These are phyloP conservation scores for Cecropterus lyciades DNA, from an alignment of 1,140 invertebrate species.

Conservation along the genomic window DNA sequence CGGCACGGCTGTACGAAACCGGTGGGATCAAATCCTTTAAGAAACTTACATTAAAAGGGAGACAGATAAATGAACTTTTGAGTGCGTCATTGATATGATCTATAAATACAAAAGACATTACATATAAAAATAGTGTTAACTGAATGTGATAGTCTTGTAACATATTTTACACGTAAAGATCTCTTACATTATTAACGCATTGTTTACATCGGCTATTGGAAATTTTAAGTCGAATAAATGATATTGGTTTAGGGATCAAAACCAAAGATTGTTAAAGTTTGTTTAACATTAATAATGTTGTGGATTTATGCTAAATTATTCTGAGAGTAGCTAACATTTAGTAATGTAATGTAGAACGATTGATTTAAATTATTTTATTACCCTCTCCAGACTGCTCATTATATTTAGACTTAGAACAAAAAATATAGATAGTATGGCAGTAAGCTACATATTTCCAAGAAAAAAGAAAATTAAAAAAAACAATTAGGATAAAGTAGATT, in stretches of 20 bases:
- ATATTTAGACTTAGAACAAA: constrained; percentile 76
- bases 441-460: constrained; percentile 75
- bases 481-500: constrained; percentile 66
- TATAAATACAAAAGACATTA: constrained; percentile 79
- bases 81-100: constrained; percentile 70
- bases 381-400: constrained; percentile 82
- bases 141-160: constrained; percentile 83
- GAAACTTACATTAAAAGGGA: constrained; percentile 81
- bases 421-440: constrained; percentile 70
- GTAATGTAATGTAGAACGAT: constrained; percentile 66
- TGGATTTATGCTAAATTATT: constrained; percentile 83
- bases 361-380: constrained; percentile 73
- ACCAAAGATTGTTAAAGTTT: constrained; percentile 88
- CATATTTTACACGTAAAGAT: constrained; percentile 77
- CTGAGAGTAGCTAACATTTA: constrained; percentile 77
- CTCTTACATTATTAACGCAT: constrained; percentile 67
- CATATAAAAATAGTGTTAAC: constrained; percentile 78
- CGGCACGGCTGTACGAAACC: constrained; percentile 78
- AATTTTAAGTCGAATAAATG: constrained; percentile 76
- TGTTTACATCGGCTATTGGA: constrained; percentile 69
- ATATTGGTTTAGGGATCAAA: constrained; percentile 86
- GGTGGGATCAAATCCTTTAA: constrained; percentile 85
- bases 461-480: constrained; percentile 69
- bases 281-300: constrained; percentile 85
- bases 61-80: constrained; percentile 72